A percentile compares a stretch with the other conserved stretches of the same genome.
These are phyloP conservation scores for Lasioglossum calceatum DNA, from an alignment of 2,888 invertebrate genomes.

Conservation along the genomic window DNA sequence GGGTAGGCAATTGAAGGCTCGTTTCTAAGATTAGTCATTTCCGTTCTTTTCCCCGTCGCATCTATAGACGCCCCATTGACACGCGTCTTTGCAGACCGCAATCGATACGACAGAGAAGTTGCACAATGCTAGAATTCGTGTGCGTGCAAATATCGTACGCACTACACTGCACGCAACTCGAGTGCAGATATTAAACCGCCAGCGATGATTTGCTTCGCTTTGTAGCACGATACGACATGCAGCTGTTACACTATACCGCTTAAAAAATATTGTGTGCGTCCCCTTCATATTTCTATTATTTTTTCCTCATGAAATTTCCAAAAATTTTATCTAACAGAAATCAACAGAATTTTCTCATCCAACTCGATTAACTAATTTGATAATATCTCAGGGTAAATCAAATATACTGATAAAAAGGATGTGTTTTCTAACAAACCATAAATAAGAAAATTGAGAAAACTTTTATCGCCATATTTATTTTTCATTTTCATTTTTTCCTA, in stretches of 20 bases:
- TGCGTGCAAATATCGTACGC: background rate
- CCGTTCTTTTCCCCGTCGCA: constrained; percentile 66
- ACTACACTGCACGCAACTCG: background rate
- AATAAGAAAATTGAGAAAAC: no score
- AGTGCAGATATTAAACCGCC: background rate
- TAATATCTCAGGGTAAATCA: no score
- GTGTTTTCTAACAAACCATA: no score
- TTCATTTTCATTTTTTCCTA: background rate
- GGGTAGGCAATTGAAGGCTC: constrained; percentile 60
- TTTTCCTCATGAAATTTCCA: background rate
- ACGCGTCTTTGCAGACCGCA: constrained; percentile 20
- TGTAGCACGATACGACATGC: background rate
- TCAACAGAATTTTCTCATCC: no score
- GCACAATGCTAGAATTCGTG: constrained; percentile 28
- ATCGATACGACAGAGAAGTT: constrained; percentile 41
- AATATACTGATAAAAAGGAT: no score
- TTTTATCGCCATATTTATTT: no score
- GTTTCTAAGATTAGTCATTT: constrained; percentile 76
- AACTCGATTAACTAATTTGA: no score
- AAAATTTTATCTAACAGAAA: background rate
- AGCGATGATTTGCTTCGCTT: constrained; percentile 4
- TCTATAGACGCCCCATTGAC: constrained; percentile 31
- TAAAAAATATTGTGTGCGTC: background rate
- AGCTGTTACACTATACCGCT: background rate
- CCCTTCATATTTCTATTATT: background rate